These are phyloP conservation scores for Umimayanthus chanpuru DNA, from an alignment of 92 coral and sea anemone genomes.

Conservation along the genomic window DNA sequence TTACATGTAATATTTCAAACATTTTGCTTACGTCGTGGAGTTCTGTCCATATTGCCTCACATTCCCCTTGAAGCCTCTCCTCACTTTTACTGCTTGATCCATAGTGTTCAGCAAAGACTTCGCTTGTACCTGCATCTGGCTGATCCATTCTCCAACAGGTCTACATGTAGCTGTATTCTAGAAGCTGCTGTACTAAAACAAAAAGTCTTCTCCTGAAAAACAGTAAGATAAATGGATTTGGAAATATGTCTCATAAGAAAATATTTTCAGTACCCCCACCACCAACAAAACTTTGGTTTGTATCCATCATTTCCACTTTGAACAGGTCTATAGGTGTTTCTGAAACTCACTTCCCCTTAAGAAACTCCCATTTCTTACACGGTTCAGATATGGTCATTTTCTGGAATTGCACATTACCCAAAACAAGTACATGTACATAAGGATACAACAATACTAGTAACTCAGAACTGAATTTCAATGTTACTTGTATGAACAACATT, in stretches of 20 bases:
- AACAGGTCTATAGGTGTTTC: no score
- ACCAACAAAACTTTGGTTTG: neutral
- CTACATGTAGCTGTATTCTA: neutral
- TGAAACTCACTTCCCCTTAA: no score
- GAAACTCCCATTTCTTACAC: no score
- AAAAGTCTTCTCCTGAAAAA: constrained; percentile 1
- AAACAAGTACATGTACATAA: no score
- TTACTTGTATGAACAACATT: no score
- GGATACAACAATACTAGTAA: no score
- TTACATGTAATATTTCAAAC: no score
- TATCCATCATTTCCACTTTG: no score
- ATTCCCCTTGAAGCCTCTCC: constrained; percentile 50
- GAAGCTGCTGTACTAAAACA: neutral
- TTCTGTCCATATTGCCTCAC: constrained; percentile 62
- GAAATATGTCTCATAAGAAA: constrained; percentile 7
- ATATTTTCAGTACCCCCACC: neutral
- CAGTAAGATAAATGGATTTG: neutral
- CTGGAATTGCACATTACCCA: no score
- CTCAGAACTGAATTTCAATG: no score
- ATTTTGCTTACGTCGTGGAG: constrained; percentile 47
- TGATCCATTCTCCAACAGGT: constrained; percentile 13
- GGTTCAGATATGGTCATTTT: no score
- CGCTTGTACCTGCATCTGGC: neutral
- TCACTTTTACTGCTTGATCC: constrained; percentile 8
- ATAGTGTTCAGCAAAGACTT: neutral